Evolutionary conservation across 2,888 invertebrate species (phyloP).

Genomic region (Dusona sp.): DNA sequence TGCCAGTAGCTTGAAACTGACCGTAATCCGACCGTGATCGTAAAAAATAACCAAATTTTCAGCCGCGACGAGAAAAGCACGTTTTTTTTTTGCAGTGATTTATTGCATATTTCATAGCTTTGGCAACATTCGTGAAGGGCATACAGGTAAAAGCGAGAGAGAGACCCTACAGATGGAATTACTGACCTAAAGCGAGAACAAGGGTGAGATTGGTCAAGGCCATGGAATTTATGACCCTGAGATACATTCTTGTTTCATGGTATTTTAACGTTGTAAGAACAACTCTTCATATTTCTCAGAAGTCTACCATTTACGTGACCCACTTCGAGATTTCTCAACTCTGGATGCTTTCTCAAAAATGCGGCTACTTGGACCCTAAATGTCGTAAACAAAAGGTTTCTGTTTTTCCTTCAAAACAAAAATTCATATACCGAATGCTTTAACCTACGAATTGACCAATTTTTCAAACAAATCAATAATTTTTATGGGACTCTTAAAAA

Average conservation of each 20-base stretch:
- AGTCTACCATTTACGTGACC: slow-evolving; percentile 29
- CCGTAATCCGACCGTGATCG: slow-evolving; percentile 70
- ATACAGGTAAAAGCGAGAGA: slow-evolving; percentile 33
- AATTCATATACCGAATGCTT: background rate
- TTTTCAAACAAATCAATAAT: background rate
- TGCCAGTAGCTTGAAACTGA: slow-evolving; percentile 69
- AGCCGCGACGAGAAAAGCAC: slow-evolving; percentile 33
- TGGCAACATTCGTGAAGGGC: slow-evolving; percentile 9
- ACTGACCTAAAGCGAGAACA: slow-evolving; percentile 67
- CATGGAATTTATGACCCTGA: slow-evolving; percentile 49
- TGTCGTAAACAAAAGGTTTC: background rate
- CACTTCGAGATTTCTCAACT: slow-evolving; percentile 12
- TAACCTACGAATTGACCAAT: no score
- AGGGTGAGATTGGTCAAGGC: slow-evolving; percentile 63
- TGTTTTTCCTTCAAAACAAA: background rate
- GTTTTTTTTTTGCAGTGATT: slow-evolving; percentile 64
- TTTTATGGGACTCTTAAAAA: no score
- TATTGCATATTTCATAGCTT: slow-evolving; percentile 56
- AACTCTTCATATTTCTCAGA: slow-evolving; percentile 30
- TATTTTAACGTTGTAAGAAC: slow-evolving; percentile 18
- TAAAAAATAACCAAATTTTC: slow-evolving; percentile 73
- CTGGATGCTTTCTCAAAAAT: background rate
- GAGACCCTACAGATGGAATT: slow-evolving; percentile 47
- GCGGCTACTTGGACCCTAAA: background rate
- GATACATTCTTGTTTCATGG: slow-evolving; percentile 38